Percentiles rank a stretch among this genome's conserved stretches.
Evolutionary conservation across 2,797 vertebrate species (phyloP).

Genomic region (Balearica regulorum): DNA sequence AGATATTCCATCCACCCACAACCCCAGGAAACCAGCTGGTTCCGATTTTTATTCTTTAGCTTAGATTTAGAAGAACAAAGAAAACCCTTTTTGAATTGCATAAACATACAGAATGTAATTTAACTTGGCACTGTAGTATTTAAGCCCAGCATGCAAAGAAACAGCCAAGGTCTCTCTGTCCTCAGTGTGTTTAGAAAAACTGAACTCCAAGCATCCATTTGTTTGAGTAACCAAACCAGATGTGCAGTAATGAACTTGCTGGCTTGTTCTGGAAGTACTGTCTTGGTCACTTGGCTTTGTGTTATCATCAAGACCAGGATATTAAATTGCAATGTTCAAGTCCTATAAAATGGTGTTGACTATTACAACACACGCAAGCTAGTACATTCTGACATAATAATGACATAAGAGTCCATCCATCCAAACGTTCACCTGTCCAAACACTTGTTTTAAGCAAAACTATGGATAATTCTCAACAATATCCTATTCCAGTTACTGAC

Average conservation of each 20-base stretch:
- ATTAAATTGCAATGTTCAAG: background rate
- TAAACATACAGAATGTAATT: constrained; percentile 55
- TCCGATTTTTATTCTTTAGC: constrained; percentile 51
- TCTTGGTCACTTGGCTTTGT: background rate
- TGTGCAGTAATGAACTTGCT: background rate
- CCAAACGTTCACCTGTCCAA: background rate
- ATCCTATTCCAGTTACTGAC: background rate
- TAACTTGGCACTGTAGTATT: constrained; percentile 43
- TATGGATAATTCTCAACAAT: background rate
- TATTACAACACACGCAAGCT: background rate
- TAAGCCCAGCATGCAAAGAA: constrained; percentile 46
- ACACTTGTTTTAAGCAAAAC: background rate
- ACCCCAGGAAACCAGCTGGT: constrained; percentile 44
- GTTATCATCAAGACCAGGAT: background rate
- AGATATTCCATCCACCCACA: constrained; percentile 16
- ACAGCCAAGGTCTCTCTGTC: constrained; percentile 43
- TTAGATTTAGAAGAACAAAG: constrained; percentile 58
- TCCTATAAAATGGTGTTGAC: background rate
- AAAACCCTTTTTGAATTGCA: constrained; percentile 18
- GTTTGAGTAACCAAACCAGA: constrained; percentile 46
- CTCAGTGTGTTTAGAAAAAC: constrained; percentile 51
- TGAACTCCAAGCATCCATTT: constrained; percentile 24
- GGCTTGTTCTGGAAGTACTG: background rate
- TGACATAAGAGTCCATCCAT: background rate
- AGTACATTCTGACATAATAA: background rate